phyloP scores from a whole-genome alignment of 2,797 vertebrate species.

The Chelonia mydas region DNA sequence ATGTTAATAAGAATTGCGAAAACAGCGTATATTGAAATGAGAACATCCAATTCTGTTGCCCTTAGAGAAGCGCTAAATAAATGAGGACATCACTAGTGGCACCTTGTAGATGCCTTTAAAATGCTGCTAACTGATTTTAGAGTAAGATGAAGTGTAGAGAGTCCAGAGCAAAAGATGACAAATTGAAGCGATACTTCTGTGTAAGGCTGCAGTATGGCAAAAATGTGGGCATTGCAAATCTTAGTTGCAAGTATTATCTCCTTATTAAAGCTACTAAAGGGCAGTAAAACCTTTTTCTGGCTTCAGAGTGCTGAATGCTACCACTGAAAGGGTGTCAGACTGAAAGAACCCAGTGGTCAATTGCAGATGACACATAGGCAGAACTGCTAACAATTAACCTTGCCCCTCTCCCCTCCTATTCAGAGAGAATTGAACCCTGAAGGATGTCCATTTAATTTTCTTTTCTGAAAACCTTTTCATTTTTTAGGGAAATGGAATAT shows the following conservation, averaged over 20 bases:
- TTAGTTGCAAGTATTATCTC: constrained; percentile 39
- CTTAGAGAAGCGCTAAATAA: constrained; percentile 35
- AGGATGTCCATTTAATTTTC: constrained; percentile 38
- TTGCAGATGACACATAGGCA: constrained; percentile 56
- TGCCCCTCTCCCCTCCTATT: constrained; percentile 45
- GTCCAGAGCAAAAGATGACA: constrained; percentile 24
- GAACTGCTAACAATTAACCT: constrained; percentile 75
- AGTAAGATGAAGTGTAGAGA: constrained; percentile 62
- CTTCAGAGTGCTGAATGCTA: constrained; percentile 41
- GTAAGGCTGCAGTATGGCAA: not conserved
- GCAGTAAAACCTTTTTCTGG: constrained; percentile 48
- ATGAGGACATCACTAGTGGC: not conserved
- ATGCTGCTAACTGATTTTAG: constrained; percentile 60
- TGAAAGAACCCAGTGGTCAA: constrained; percentile 71
- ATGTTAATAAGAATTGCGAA: not conserved
- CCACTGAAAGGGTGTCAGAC: constrained; percentile 69
- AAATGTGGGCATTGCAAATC: constrained; percentile 41
- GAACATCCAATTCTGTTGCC: not conserved
- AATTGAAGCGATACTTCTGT: constrained; percentile 56
- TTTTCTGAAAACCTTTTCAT: constrained; percentile 5
- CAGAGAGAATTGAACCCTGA: constrained; percentile 32
- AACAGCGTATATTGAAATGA: not conserved
- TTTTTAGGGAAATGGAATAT: constrained; percentile 36
- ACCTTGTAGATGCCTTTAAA: constrained; percentile 7
- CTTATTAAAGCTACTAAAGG: constrained; percentile 55